Evolutionary conservation across 2,888 invertebrate species (phyloP).

Genomic region (Xestia sexstrigata): DNA sequence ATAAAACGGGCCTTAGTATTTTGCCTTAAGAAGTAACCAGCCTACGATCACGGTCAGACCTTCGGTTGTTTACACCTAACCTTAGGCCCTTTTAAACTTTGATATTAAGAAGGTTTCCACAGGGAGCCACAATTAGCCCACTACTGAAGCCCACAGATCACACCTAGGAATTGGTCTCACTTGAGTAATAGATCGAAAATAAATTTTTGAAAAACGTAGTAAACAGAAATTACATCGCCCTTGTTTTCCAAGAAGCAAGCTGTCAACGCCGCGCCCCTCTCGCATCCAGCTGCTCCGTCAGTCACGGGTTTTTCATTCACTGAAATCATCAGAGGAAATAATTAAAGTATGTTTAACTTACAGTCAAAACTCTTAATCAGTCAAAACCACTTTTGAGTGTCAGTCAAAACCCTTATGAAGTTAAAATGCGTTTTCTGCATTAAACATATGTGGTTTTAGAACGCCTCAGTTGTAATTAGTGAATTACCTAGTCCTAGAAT

Average conservation of each 20-base stretch:
- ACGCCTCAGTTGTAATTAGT: too few species aligned
- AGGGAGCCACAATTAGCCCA: neutral
- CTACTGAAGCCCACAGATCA: neutral
- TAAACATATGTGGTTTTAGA: too few species aligned
- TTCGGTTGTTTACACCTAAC: neutral
- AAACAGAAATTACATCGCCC: conserved; percentile 38
- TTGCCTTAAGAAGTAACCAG: neutral
- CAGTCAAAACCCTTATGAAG: too few species aligned
- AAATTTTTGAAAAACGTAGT: neutral
- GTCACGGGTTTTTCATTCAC: conserved; percentile 69
- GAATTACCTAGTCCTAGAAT: too few species aligned
- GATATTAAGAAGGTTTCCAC: neutral
- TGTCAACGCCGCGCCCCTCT: conserved; percentile 69
- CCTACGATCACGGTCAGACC: too few species aligned
- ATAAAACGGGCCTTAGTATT: too few species aligned
- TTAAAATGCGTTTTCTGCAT: too few species aligned
- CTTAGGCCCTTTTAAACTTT: neutral
- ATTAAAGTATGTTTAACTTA: too few species aligned
- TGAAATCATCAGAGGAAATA: conserved; percentile 40
- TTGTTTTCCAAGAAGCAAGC: conserved; percentile 58
- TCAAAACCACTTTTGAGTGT: too few species aligned
- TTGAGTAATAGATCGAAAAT: neutral
- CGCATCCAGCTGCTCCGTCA: conserved; percentile 77
- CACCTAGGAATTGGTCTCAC: neutral
- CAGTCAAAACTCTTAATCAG: too few species aligned